Percentiles rank a stretch among this genome's conserved stretches.
phyloP scores from a whole-genome alignment of 2,888 invertebrate species.

The Drosophila parthenogenetica region DNA sequence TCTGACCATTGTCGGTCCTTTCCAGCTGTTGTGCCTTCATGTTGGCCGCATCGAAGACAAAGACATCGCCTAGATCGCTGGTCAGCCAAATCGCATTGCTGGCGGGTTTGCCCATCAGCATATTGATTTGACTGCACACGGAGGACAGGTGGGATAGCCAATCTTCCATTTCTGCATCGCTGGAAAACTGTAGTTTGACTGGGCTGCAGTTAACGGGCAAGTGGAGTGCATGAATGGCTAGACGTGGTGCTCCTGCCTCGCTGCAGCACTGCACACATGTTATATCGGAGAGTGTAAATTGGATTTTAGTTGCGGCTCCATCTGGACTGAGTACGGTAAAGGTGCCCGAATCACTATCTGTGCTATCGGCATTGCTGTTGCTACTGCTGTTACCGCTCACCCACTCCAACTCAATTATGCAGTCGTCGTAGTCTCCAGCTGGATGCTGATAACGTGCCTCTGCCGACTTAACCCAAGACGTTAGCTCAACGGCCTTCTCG shows the following conservation, averaged over 20 bases:
- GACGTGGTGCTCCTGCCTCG: conserved; percentile 91
- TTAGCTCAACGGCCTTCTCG: conserved; percentile 92
- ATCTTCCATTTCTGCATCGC: conserved; percentile 94
- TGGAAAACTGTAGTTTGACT: conserved; percentile 91
- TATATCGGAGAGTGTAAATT: conserved; percentile 91
- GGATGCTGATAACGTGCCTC: conserved; percentile 89
- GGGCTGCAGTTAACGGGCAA: conserved; percentile 86
- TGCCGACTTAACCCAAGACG: conserved; percentile 94
- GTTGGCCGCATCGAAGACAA: conserved; percentile 91
- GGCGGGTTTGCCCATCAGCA: conserved; percentile 89
- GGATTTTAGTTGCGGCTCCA: conserved; percentile 90
- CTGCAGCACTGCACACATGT: conserved; percentile 91
- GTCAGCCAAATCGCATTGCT: conserved; percentile 91
- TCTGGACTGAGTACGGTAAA: conserved; percentile 92
- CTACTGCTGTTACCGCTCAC: conserved; percentile 86
- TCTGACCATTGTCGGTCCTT: conserved; percentile 84
- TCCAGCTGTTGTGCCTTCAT: conserved; percentile 86
- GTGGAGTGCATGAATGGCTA: conserved; percentile 90
- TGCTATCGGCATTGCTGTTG: conserved; percentile 86
- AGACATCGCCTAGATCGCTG: conserved; percentile 92
- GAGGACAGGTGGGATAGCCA: conserved; percentile 93
- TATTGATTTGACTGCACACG: conserved; percentile 91
- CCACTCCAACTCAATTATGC: conserved; percentile 93
- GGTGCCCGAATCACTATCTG: conserved; percentile 88
- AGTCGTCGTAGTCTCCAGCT: conserved; percentile 89